Evolutionary conservation across 1,140 invertebrate genomes (phyloP), one percentile per base, ranked within the genome.

Genomic region (Anagrus nilaparvatae): DNA sequence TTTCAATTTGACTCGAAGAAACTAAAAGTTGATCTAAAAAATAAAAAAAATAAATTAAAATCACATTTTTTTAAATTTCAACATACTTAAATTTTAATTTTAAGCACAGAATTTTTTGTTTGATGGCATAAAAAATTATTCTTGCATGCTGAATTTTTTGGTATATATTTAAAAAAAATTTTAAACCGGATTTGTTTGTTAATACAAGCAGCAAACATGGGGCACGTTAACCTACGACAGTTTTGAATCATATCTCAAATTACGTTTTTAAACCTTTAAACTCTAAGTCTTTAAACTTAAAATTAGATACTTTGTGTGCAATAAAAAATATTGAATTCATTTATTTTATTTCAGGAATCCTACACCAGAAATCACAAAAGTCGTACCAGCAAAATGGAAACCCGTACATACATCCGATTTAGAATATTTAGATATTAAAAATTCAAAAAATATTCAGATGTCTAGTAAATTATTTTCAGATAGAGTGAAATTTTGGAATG

Each of bases 371-470:
- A 32, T 60, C 3, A 59, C 62, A 4, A 8, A 43, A 2, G 10
- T 56, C 6, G 39, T 64, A 20, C 56, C 61, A 7, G 17, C 60
- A 1, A 69, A 67, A 44, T 75, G 73, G 73, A 54, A 58, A n/a
- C 69, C 71, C 21, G 57, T 72, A 0, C 61, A 52, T 25, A 63
- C 63, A 0, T 17, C 58, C 2, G 42, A 55, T 3, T 57, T 69
- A 28, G 68, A 74, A 44, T 73, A 71, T 47, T 57, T 69, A 20
- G 40, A 58, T 33, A 71, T 74, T 46, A 60, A 58, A 23, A 47
- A 52, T 23, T 53, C 58, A 1, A 43, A 58, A 4, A 40, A 54
- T 5, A 47, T 66, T 13, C 39, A 35, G 14, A 73, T 72, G 69
- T 49, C 49, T 2, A 43, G 54, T 3, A 58, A 66, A 36, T 53